Conservation (phyloP, 2,888 invertebrate species). For the Drosophila conformis region DNA sequence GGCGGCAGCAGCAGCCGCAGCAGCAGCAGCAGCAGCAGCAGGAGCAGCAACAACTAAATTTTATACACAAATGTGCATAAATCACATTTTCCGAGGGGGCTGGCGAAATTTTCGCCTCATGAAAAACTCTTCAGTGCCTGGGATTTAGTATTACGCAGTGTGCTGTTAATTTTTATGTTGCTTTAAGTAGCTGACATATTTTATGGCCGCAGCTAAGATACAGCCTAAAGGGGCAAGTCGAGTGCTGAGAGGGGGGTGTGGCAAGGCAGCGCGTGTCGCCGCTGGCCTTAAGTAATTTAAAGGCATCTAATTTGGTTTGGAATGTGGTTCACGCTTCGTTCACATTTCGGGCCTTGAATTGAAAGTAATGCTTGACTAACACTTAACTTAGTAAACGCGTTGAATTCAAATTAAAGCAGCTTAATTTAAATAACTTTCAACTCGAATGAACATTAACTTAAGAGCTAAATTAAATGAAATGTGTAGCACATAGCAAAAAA, state of each 20-base stretch:
- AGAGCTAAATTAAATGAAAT: neutral
- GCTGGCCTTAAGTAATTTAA: constrained; percentile 57
- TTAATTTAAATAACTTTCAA: neutral
- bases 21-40: constrained; percentile 1
- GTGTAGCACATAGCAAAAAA: neutral
- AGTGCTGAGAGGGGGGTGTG: neutral
- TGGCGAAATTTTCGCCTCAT: constrained; percentile 9
- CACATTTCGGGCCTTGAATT: constrained; percentile 33
- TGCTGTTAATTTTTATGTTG: constrained; percentile 63
- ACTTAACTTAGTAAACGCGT: constrained; percentile 9
- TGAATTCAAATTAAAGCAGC: constrained; percentile 9
- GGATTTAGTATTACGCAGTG: constrained; percentile 46
- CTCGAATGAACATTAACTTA: neutral
- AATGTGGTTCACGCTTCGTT: constrained; percentile 46
- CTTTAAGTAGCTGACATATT: constrained; percentile 66
- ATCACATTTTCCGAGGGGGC: constrained; percentile 35
- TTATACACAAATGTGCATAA: constrained; percentile 60
- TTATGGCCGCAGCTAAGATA: constrained; percentile 40
- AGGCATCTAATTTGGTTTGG: constrained; percentile 50
- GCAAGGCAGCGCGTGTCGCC: neutral
- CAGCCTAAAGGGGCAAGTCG: neutral
- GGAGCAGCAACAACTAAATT: constrained; percentile 44
- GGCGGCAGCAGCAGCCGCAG: constrained; percentile 10
- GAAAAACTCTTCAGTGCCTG: constrained; percentile 14
- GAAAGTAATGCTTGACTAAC: constrained; percentile 27